Evolutionary conservation across 2,888 invertebrate species (phyloP), one percentile per base, ranked within the genome.

Genomic region (Rhamnusium bicolor): DNA sequence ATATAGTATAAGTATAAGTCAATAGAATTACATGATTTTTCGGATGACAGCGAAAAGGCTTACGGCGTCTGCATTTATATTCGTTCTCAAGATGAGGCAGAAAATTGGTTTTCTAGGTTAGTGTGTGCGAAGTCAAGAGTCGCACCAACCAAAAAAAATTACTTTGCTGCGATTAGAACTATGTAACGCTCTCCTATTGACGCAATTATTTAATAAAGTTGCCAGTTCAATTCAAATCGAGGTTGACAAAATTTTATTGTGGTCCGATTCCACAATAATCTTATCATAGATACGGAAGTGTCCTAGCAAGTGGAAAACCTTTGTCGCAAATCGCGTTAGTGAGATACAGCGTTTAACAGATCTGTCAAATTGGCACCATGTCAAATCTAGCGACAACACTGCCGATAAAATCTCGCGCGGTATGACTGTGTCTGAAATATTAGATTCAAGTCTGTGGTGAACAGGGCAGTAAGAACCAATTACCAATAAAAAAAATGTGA

Each of bases 161-260:
- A 53, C 65, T n/a, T 27, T 51, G 51, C 51, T 56, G 10, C 18
- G 66, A 8, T 46, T 71, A 66, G 65, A 71, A 24, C 29, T 71
- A 19, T 71, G 71, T 21, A 47, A 46, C 8, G 56, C 71, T 7
- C n/a, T 72, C 7, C 12, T 69, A 27, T 14, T 69, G n/a, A 47
- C 72, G 19, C 68, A 60, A 24, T 27, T 72, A 8, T 3, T 32
- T 0, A 14, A 14, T 12, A 67, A 32, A 10, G 40, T 67, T 1
- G 58, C 10, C 2, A n/a, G 49, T 21, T 16, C 49, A n/a, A 14
- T 71, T 1, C n/a, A 21, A 16, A 46, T 69, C 6, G 21, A 67
- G 14, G 6, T 71, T 12, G 18, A 69, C 27, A 71, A 49, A 12
- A 27, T 47, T 12, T 14, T 56, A 12, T 60, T 12, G 16, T 60